Base-by-base conservation (phyloP, 2,113 vertebrate species). In the Columba livia region DNA sequence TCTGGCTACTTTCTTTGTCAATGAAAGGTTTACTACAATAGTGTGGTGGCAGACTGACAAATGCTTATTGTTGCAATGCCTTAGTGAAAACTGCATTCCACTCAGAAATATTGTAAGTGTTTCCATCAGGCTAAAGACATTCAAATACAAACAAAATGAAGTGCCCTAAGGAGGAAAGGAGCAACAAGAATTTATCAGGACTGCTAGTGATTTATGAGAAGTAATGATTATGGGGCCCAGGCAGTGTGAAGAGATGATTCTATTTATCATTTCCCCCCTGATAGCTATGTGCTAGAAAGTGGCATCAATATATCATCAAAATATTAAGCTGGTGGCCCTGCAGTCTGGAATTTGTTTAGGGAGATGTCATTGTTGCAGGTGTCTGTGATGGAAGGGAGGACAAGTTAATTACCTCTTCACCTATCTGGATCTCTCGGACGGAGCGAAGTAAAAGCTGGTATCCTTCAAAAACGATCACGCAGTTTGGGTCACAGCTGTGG, bases 401-500 rank as follows among this genome's bases (percentile, higher is more conserved):
- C 90, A 96, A 87, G 65, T 91, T 97, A 93, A 97, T 97, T 98
- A 99, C 99, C 99, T 99, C 99, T 91, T 99, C 99, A 74, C 97
- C 96, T 42, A 96, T 96, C 92, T 96, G 95, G 73, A 99, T 98
- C 79, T 99, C 98, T 66, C 77, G 98, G 79, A 99, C 92, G 4
- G 99, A 98, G 75, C 98, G 98, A 67, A 99, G 98, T 38, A 98
- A 97, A 92, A 99, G 98, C 61, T 97, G 98, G 73, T 95, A 98
- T 82, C 99, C 99, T 40, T 99, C 98, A 97, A 99, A 99, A 96
- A 99, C 91, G 51, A 99, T 98, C 80, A 99, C 99, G 8, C 99
- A 99, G 98, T 99, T 99, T 90, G 99, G 99, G 97, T 98, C 97
- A 96, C 99, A 99, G 98, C 99, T 99, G 93, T 99, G 99, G 97